Evolutionary conservation across 2,113 vertebrate species (phyloP), one percentile per base, ranked within the genome.

Genomic region (Equus przewalskii): DNA sequence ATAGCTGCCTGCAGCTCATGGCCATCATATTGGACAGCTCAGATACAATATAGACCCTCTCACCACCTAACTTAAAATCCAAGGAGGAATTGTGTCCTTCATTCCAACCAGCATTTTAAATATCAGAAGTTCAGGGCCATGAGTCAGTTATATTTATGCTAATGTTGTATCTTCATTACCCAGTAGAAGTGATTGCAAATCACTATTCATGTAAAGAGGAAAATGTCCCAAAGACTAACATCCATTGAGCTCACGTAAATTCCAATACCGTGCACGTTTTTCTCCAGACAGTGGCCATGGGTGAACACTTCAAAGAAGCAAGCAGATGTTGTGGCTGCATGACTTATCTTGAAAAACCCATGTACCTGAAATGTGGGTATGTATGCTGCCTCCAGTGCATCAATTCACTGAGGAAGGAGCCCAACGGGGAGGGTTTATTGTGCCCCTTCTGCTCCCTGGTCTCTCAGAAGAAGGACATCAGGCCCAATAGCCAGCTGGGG

Each of bases 361-460:
- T n/a, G 18, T 41, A 16, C 76, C 16, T 93, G 24, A 60, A 33
- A 21, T 62, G 41, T 18, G 33, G 69, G 2, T 72, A 15, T 4
- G 2, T 60, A 36, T 91, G 94, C 62, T 78, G 51, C 22, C 33
- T 58, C 22, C 1, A 0, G 4, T 96, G 69, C 51, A 1, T 51
- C 8, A 0, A 2, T 1, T 67, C 7, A 0, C 60, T 96, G 26
- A 10, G 1, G 60, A 51, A 6, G 14, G 76, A 21, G 7, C 33
- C 84, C 0, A 1, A 0, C 1, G 19, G 0, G 6, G 22, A 16
- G 41, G 49, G 7, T 6, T 1, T 62, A 7, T 18, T 26, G 60
- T 89, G 60, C 41, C 41, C 8, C 44, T 11, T 3, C 51, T 83
- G 91, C 60, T 33, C 41, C 0, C 0, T 0, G 3, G 33, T 69